Conservation (phyloP, 1,140 invertebrate genomes). For the Papilio helenus region DNA sequence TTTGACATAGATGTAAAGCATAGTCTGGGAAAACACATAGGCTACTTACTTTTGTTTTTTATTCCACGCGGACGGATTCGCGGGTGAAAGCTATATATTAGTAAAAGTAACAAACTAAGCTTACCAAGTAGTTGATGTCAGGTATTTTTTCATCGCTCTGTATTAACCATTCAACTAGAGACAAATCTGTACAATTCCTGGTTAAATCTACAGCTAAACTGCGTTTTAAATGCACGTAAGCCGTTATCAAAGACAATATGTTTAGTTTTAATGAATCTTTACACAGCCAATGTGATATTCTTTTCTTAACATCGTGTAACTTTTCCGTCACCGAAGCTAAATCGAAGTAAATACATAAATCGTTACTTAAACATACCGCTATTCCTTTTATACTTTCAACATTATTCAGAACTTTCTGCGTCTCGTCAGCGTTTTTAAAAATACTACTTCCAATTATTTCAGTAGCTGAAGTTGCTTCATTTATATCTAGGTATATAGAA, state of each 20-base stretch:
- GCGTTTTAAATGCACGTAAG: constrained; percentile 50
- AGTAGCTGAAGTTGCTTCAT: constrained; percentile 39
- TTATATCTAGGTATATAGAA: constrained; percentile 59
- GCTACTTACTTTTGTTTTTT: too few species aligned
- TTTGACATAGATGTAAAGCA: too few species aligned
- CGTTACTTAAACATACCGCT: constrained; percentile 52
- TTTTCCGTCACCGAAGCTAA: constrained; percentile 49
- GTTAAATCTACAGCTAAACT: constrained; percentile 54
- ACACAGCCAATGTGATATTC: constrained; percentile 52
- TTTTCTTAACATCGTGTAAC: constrained; percentile 47
- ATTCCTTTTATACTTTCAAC: constrained; percentile 57
- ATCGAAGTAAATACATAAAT: constrained; percentile 63
- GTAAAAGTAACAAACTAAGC: constrained; percentile 31
- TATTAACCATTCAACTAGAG: constrained; percentile 69
- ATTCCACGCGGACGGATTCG: too few species aligned
- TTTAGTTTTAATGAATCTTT: constrained; percentile 52
- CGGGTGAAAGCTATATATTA: too few species aligned
- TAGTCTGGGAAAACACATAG: too few species aligned
- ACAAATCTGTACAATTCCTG: constrained; percentile 55
- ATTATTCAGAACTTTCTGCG: constrained; percentile 26
- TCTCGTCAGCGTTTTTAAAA: constrained; percentile 44
- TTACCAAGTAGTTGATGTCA: constrained; percentile 63
- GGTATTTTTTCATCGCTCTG: constrained; percentile 65
- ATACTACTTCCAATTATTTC: constrained; percentile 67
- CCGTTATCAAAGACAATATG: constrained; percentile 55